Percentiles rank a stretch among this genome's conserved stretches.
phyloP scores from a whole-genome alignment of 2,797 vertebrate genomes.

The Artibeus lituratus region DNA sequence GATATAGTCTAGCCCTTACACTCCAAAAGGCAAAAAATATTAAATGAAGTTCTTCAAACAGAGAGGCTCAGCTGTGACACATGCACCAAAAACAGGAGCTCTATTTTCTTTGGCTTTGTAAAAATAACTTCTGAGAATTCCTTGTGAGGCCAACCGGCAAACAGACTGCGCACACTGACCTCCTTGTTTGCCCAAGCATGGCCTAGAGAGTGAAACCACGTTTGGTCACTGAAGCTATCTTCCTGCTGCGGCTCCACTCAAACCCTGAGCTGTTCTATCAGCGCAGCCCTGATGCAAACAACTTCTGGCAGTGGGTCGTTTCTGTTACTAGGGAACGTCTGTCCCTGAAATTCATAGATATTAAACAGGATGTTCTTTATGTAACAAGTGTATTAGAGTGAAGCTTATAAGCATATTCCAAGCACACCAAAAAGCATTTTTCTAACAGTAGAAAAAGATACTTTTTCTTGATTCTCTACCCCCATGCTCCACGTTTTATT shows the following conservation, averaged over 20 bases:
- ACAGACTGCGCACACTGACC: slow-evolving; percentile 57
- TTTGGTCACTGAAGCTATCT: slow-evolving; percentile 35
- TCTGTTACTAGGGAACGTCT: slow-evolving; percentile 14
- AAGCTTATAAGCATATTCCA: neutral
- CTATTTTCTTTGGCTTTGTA: slow-evolving; percentile 62
- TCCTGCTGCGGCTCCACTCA: slow-evolving; percentile 35
- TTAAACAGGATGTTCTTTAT: slow-evolving; percentile 45
- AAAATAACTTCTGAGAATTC: slow-evolving; percentile 71
- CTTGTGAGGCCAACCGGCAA: slow-evolving; percentile 36
- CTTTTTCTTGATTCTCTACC: neutral
- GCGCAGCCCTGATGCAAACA: neutral
- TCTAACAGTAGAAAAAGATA: neutral
- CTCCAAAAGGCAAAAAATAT: slow-evolving; percentile 55
- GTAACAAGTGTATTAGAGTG: neutral
- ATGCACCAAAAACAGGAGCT: slow-evolving; percentile 49
- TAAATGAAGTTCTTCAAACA: slow-evolving; percentile 61
- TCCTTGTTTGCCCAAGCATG: slow-evolving; percentile 50
- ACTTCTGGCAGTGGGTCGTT: neutral
- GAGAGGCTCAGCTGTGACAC: slow-evolving; percentile 43
- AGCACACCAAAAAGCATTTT: slow-evolving; percentile 28
- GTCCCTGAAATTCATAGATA: neutral
- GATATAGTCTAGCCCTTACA: neutral
- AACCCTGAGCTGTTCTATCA: neutral
- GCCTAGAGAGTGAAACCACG: slow-evolving; percentile 2
- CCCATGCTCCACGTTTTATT: neutral